Evolutionary conservation across 1,140 invertebrate species (phyloP).

Genomic region (Philopotamus ludificatus): DNA sequence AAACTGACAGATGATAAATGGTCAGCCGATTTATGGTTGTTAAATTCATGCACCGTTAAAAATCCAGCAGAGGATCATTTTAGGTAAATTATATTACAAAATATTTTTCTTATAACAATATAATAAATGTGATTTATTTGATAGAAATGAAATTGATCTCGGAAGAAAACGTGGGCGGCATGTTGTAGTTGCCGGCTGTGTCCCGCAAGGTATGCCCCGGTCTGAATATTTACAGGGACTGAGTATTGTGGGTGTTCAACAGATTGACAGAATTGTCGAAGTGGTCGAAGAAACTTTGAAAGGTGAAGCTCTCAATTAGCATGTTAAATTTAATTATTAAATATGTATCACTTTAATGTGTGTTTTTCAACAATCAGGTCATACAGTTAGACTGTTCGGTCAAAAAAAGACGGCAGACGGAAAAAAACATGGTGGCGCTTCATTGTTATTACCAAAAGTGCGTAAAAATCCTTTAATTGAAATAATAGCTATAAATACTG

Average conservation of each 20-base stretch:
- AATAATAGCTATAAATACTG: constrained; percentile 97
- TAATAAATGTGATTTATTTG: constrained; percentile 32
- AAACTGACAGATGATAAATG: constrained; percentile 78
- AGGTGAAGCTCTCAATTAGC: constrained; percentile 57
- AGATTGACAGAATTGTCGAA: constrained; percentile 97
- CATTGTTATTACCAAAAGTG: constrained; percentile 88
- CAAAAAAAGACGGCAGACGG: constrained; percentile 80
- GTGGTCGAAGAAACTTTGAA: constrained; percentile 98
- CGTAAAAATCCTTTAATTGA: constrained; percentile 94
- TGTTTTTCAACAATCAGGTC: constrained; percentile 53
- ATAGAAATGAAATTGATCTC: constrained; percentile 82
- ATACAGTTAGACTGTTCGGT: constrained; percentile 78
- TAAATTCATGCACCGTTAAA: constrained; percentile 98
- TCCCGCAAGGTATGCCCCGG: constrained; percentile 85
- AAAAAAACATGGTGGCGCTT: constrained; percentile 83
- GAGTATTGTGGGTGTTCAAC: constrained; percentile 94
- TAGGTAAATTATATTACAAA: constrained; percentile 54
- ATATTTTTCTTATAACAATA: background rate
- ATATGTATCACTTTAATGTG: background rate
- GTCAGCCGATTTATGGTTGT: constrained; percentile 87
- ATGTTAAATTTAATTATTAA: constrained; percentile 1
- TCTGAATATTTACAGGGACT: constrained; percentile 74
- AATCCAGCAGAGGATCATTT: constrained; percentile 97
- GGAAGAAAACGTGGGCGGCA: constrained; percentile 76
- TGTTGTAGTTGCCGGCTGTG: constrained; percentile 94